Percentiles rank a stretch among this genome's conserved stretches.
phyloP scores from a whole-genome alignment of 2,797 vertebrate genomes.

The Poecilia picta region DNA sequence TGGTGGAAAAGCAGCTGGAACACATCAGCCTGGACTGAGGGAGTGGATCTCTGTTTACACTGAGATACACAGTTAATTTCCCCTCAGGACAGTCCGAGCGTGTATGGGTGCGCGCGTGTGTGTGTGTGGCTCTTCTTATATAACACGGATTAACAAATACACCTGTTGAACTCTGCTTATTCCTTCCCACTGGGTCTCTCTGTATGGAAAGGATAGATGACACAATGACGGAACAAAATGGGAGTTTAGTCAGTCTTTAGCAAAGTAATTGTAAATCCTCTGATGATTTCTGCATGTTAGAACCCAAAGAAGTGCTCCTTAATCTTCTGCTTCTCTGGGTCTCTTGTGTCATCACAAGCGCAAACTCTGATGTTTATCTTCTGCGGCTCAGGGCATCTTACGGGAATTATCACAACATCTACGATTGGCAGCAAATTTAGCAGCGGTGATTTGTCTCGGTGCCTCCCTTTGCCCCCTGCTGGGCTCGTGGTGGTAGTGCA shows the following conservation, averaged over 20 bases:
- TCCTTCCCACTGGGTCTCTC: conserved; percentile 46
- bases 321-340: conserved; percentile 14
- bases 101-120: not conserved
- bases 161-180: conserved; percentile 71
- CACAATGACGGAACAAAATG: conserved; percentile 21
- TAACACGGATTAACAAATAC: conserved; percentile 68
- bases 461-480: not conserved
- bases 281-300: not conserved
- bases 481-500: not conserved
- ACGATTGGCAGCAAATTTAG: not conserved
- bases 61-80: conserved; percentile 48
- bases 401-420: not conserved
- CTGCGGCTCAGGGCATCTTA: not conserved
- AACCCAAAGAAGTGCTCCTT: conserved; percentile 1
- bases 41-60: conserved; percentile 51
- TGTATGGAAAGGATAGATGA: conserved; percentile 7
- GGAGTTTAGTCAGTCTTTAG: conserved; percentile 26
- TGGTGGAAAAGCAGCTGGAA: conserved; percentile 64
- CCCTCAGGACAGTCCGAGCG: conserved; percentile 24
- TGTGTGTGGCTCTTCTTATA: conserved; percentile 45
- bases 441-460: not conserved
- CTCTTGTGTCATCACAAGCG: not conserved
- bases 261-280: not conserved
- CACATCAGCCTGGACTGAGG: conserved; percentile 50
- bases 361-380: not conserved